Evolutionary conservation across 2,113 vertebrate species (phyloP).

Genomic region (Aegithalos caudatus): DNA sequence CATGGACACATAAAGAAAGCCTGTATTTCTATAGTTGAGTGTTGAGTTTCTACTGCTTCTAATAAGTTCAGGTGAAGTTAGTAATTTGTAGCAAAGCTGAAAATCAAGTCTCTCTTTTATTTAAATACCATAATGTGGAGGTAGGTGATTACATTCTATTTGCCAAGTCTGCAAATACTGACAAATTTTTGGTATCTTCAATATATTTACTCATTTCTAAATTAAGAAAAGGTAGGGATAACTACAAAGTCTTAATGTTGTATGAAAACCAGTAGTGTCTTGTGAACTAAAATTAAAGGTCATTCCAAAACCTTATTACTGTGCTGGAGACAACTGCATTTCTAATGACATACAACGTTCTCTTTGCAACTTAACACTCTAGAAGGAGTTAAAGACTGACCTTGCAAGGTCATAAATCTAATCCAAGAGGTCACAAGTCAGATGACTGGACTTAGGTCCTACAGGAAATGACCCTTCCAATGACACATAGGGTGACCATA

Average conservation of each 20-base stretch:
- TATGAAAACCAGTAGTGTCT: not conserved
- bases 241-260: not conserved
- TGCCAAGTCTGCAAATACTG: not conserved
- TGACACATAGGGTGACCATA: not conserved
- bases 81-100: not conserved
- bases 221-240: not conserved
- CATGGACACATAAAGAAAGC: not conserved
- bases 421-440: constrained; percentile 33
- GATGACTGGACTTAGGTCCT: constrained; percentile 7
- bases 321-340: not conserved
- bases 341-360: not conserved
- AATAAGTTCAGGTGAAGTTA: not conserved
- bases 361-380: not conserved
- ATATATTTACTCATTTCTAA: not conserved
- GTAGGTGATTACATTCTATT: not conserved
- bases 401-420: constrained; percentile 43
- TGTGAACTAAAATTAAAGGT: not conserved
- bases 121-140: not conserved
- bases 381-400: constrained; percentile 15
- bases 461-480: constrained; percentile 43
- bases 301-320: not conserved
- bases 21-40: not conserved
- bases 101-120: not conserved
- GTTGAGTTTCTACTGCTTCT: not conserved
- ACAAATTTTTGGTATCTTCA: not conserved